Conservation (phyloP, 1,140 invertebrate species). For the Maconellicoccus hirsutus region DNA sequence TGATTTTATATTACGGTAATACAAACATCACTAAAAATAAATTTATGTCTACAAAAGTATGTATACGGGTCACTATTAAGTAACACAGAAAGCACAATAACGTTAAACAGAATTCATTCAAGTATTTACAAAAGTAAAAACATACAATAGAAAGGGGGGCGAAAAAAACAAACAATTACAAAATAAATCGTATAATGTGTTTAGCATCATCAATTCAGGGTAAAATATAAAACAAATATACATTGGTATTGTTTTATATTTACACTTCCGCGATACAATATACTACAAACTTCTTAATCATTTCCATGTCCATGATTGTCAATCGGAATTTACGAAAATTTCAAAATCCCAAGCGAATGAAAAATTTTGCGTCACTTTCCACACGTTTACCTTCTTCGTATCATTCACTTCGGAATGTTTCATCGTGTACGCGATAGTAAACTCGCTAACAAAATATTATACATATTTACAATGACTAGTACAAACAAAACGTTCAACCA, state of each 20-base stretch:
- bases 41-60: not conserved
- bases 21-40: not conserved
- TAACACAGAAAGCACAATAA: not conserved
- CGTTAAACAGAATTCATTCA: not conserved
- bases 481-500: not conserved
- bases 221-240: too few relatives aligned
- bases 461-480: constrained; percentile 9
- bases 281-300: too few relatives aligned
- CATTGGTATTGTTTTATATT: too few relatives aligned
- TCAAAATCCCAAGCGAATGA: too few relatives aligned
- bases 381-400: too few relatives aligned
- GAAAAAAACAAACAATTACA: not conserved
- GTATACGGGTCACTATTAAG: not conserved
- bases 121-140: constrained; percentile 10
- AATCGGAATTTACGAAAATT: not conserved
- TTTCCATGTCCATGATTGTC: not conserved
- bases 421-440: not conserved
- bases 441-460: not conserved
- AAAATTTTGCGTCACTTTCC: too few relatives aligned
- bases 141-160: not conserved
- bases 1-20: not conserved
- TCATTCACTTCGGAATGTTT: not conserved
- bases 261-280: too few relatives aligned
- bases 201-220: not conserved
- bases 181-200: not conserved